These are phyloP conservation scores for Aurelia sp. DNA, from an alignment of 30 jellyfish, hydroid and myxozoan species.

Conservation along the genomic window DNA sequence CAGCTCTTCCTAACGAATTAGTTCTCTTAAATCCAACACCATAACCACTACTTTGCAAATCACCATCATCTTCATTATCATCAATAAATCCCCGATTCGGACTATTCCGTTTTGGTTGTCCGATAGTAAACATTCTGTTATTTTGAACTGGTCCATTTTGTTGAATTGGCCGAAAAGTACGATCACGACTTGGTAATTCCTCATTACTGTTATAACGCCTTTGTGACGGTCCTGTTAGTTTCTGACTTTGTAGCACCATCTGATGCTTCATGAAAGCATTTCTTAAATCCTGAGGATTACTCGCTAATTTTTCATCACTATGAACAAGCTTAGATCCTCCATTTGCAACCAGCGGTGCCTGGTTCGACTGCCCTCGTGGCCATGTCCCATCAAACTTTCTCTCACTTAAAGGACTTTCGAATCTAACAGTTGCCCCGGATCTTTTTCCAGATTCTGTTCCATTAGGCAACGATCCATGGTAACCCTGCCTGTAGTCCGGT, in stretches of 20 bases:
- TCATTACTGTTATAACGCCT: conserved; percentile 63
- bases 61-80: conserved; percentile 32
- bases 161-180: conserved; percentile 1
- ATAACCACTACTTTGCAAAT: conserved; percentile 61
- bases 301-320: conserved; percentile 30
- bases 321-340: neutral
- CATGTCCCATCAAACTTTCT: neutral
- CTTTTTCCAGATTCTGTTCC: conserved; percentile 19
- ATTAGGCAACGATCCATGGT: neutral
- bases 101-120: neutral
- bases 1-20: conserved; percentile 59
- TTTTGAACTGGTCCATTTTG: conserved; percentile 18
- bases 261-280: conserved; percentile 73
- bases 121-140: neutral
- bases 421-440: conserved; percentile 33
- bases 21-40: conserved; percentile 66
- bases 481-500: conserved; percentile 36
- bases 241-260: conserved; percentile 33
- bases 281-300: conserved; percentile 54
- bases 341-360: neutral
- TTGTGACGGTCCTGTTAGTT: conserved; percentile 43
- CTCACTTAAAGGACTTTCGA: neutral
- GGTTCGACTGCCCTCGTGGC: neutral
- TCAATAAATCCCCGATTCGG: conserved; percentile 1
- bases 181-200: conserved; percentile 34